A percentile compares a stretch with the other conserved stretches of the same genome.
Evolutionary conservation across 64 coral and sea anemone species (phyloP).

Genomic region (Anthopleura sola): DNA sequence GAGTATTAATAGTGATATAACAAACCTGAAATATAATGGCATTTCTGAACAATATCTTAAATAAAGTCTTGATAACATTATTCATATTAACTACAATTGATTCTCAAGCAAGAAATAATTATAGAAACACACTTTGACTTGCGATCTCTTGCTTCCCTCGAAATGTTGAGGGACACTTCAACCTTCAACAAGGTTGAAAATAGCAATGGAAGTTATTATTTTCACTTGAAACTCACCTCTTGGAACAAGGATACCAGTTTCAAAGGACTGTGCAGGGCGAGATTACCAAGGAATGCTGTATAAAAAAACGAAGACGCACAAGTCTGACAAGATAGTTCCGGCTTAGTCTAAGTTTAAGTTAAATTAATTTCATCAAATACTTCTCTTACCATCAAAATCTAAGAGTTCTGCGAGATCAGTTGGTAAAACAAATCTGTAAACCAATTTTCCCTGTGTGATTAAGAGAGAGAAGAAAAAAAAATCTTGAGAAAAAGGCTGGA

Average conservation of each 20-base stretch:
- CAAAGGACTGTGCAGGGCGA: slow-evolving; percentile 23
- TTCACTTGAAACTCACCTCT: slow-evolving; percentile 15
- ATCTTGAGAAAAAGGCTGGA: neutral
- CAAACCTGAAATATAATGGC: slow-evolving; percentile 19
- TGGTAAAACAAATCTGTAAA: slow-evolving; percentile 52
- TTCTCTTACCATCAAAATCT: slow-evolving; percentile 52
- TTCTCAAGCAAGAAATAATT: too few relatives aligned
- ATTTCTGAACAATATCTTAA: neutral
- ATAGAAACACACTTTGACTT: too few relatives aligned
- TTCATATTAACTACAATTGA: too few relatives aligned
- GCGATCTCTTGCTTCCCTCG: too few relatives aligned
- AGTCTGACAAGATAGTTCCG: too few relatives aligned
- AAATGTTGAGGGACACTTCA: too few relatives aligned
- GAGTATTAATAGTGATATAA: slow-evolving; percentile 30
- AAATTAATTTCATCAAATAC: too few relatives aligned
- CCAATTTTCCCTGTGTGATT: slow-evolving; percentile 34
- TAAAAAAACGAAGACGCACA: too few relatives aligned
- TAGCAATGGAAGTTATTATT: too few relatives aligned
- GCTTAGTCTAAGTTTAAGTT: neutral
- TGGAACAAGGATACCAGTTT: slow-evolving; percentile 31
- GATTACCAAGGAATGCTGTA: slow-evolving; percentile 37
- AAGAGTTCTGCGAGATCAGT: slow-evolving; percentile 38
- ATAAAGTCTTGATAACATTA: too few relatives aligned
- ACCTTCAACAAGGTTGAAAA: too few relatives aligned
- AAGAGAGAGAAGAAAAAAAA: neutral